A percentile compares a stretch with the other conserved stretches of the same genome.
These are phyloP conservation scores for Pammene aurita DNA, from an alignment of 2,888 invertebrate species.

Conservation along the genomic window DNA sequence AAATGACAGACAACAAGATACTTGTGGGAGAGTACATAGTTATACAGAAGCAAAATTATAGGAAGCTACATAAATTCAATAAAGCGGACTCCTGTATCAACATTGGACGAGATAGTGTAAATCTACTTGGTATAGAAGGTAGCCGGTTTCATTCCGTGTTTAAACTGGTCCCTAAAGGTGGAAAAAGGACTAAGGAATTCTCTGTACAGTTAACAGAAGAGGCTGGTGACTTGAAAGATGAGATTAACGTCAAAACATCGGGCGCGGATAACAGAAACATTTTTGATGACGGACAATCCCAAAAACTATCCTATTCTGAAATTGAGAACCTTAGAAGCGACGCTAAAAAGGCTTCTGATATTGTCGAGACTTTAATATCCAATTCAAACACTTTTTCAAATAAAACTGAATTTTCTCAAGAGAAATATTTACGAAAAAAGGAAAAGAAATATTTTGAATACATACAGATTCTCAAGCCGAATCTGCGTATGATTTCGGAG, in stretches of 20 bases:
- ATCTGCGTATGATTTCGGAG: constrained; percentile 90
- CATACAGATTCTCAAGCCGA: constrained; percentile 90
- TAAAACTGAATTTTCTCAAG: constrained; percentile 96
- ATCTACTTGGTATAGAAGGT: constrained; percentile 86
- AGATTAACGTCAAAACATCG: constrained; percentile 85
- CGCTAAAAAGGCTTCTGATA: constrained; percentile 90
- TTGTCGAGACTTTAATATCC: constrained; percentile 93
- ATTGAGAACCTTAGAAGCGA: constrained; percentile 90
- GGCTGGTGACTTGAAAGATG: constrained; percentile 78
- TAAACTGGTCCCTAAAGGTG: constrained; percentile 86
- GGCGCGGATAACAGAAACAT: constrained; percentile 94
- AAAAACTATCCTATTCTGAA: constrained; percentile 91
- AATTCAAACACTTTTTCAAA: constrained; percentile 95
- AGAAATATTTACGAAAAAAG: constrained; percentile 97
- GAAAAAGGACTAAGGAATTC: constrained; percentile 82
- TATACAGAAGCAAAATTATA: constrained; percentile 90
- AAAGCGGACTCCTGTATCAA: constrained; percentile 84
- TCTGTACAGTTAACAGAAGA: constrained; percentile 80
- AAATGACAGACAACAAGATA: constrained; percentile 65
- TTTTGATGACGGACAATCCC: constrained; percentile 90
- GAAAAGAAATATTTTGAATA: constrained; percentile 96
- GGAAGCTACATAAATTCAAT: constrained; percentile 89
- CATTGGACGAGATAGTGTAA: constrained; percentile 87
- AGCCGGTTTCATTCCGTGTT: constrained; percentile 89
- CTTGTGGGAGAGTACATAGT: constrained; percentile 88